These are phyloP conservation scores for Chelon auratus DNA, from an alignment of 2,797 vertebrate species.

Conservation along the genomic window DNA sequence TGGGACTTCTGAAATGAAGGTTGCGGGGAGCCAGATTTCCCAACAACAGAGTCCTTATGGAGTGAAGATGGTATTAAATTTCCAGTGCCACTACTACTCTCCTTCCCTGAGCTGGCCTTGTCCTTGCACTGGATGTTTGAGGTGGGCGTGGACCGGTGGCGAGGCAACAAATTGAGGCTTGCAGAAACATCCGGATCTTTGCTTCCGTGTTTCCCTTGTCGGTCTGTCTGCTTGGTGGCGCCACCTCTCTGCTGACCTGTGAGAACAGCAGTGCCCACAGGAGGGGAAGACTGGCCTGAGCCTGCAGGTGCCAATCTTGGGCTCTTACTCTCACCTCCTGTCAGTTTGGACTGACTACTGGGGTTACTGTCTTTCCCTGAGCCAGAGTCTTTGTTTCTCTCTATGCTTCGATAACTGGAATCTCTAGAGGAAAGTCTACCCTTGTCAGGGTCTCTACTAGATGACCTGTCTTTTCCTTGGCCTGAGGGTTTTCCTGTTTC, in stretches of 20 bases:
- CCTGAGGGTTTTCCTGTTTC: conserved; percentile 74
- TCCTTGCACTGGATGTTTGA: conserved; percentile 74
- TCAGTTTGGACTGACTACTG: conserved; percentile 73
- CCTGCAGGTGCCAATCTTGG: conserved; percentile 70
- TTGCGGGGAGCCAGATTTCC: conserved; percentile 78
- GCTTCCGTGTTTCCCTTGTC: conserved; percentile 82
- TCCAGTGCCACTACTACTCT: conserved; percentile 71
- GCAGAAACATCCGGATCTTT: conserved; percentile 85
- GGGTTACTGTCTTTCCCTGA: conserved; percentile 72
- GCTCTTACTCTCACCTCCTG: conserved; percentile 76
- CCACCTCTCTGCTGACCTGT: conserved; percentile 81
- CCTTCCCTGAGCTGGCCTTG: conserved; percentile 80
- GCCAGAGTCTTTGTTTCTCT: conserved; percentile 77
- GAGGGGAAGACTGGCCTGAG: conserved; percentile 82
- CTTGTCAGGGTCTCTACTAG: conserved; percentile 76
- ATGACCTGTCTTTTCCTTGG: conserved; percentile 74
- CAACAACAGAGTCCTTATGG: conserved; percentile 67
- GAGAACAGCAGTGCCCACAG: conserved; percentile 81
- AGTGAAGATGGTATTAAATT: conserved; percentile 64
- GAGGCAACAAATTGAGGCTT: conserved; percentile 73
- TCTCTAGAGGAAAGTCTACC: conserved; percentile 72
- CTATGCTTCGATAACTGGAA: conserved; percentile 75
- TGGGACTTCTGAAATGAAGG: conserved; percentile 75
- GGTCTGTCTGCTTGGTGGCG: conserved; percentile 83
- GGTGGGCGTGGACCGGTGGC: conserved; percentile 67